A percentile compares a stretch with the other conserved stretches of the same genome.
Evolutionary conservation across 2,888 invertebrate species (phyloP).

Genomic region (Oligia strigilis): DNA sequence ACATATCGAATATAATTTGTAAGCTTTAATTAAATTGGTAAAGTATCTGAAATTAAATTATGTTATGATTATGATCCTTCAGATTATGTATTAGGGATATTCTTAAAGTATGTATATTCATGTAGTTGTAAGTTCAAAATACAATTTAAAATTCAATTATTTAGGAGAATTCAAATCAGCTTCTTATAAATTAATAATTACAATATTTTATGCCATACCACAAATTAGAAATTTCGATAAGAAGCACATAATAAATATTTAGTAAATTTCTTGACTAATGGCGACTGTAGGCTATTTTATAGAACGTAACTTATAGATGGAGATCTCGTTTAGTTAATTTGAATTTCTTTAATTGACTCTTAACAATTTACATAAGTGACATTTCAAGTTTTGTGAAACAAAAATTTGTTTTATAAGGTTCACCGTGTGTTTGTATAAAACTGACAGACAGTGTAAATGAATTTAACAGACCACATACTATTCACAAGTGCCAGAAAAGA

Average conservation of each 20-base stretch:
- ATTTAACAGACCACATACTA: background rate
- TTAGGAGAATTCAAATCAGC: constrained; percentile 35
- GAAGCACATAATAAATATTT: constrained; percentile 50
- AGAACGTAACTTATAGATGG: constrained; percentile 36
- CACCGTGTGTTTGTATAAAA: background rate
- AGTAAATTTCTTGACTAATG: constrained; percentile 39
- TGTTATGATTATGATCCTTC: constrained; percentile 31
- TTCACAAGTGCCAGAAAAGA: background rate
- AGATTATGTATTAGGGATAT: constrained; percentile 46
- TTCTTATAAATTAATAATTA: constrained; percentile 41
- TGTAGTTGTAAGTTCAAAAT: constrained; percentile 40
- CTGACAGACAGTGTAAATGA: background rate
- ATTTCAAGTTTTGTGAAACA: constrained; percentile 7
- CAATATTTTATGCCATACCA: constrained; percentile 61
- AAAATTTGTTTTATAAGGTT: background rate
- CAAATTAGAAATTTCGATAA: constrained; percentile 53
- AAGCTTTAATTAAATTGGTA: constrained; percentile 67
- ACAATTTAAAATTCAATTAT: constrained; percentile 26
- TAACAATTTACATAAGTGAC: constrained; percentile 3
- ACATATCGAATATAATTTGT: constrained; percentile 69
- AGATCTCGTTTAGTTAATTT: constrained; percentile 64
- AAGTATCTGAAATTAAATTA: constrained; percentile 56
- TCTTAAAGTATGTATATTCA: constrained; percentile 55
- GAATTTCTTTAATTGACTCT: constrained; percentile 14
- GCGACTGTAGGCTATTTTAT: constrained; percentile 41